Percentiles rank a stretch among this genome's conserved stretches.
Evolutionary conservation across 2,888 invertebrate species (phyloP).

Genomic region (Heliconius sara): DNA sequence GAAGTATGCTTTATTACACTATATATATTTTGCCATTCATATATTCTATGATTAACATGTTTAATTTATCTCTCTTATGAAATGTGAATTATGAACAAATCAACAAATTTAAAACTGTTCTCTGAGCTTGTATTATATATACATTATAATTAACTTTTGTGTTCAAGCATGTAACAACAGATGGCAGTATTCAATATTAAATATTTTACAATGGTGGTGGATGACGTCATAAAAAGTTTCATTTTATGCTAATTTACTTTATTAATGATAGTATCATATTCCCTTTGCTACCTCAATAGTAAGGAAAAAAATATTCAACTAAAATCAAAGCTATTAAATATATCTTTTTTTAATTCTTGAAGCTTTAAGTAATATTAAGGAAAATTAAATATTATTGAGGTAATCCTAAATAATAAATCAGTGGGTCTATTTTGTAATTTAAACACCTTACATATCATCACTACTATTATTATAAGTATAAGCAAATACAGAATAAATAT

Average conservation of each 20-base stretch:
- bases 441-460: background rate
- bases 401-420: background rate
- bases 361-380: background rate
- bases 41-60: background rate
- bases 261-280: background rate
- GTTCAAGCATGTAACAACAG: background rate
- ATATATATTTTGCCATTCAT: background rate
- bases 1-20: background rate
- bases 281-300: background rate
- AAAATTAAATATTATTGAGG: background rate
- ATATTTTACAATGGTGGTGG: background rate
- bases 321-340: background rate
- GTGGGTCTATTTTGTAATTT: background rate
- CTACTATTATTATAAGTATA: background rate
- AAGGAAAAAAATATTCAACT: background rate
- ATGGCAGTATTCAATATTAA: constrained; percentile 8
- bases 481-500: background rate
- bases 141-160: background rate
- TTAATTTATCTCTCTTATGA: background rate
- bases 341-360: too few species aligned
- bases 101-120: background rate
- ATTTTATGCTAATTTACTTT: background rate
- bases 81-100: background rate
- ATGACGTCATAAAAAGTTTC: background rate
- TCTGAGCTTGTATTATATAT: background rate